Base-by-base conservation (phyloP, 2,113 vertebrate species). In the Chionodraco myersi region DNA sequence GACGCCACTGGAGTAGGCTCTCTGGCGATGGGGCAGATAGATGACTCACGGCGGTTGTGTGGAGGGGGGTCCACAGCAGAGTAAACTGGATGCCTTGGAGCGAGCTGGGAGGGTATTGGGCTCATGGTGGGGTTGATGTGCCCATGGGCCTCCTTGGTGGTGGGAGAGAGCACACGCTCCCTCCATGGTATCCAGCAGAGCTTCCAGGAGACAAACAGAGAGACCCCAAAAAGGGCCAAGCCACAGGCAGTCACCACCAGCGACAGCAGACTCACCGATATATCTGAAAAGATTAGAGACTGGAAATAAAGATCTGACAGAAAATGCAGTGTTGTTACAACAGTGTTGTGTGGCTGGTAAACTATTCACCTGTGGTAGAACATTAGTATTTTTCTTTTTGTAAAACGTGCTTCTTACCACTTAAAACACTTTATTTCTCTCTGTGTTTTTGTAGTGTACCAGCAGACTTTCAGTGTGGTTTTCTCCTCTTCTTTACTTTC, bases 111-210 rank as follows among this genome's bases (percentile, higher is more conserved):
- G 62, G 79, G 83, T 66, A 85, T 72, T 60, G 88, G 90, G 77
- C 86, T 90, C 89, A 93, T 84, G 57, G 84, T 83, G 1, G 91
- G 91, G 60, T 97, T 97, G 72, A 96, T 95, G 86, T 97, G 97
- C 90, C 96, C 94, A 2, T 92, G 90, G 54, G 82, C 64, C 84
- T 97, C 96, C 93, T 98, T 98, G 94, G 61, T 94, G 53, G 95
- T 95, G 68, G 96, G 96, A 0, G 95, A 95, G 61, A 96, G 86
- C 23, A 95, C 96, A 65, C 96, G 95, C 88, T 99, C 98, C 86
- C 98, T 95, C 98, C 98, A 99, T 52, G 98, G 98, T 92, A 99
- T 97, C 98, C 98, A 99, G 89, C 98, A 99, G 83, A 99, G 96
- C 88, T 99, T 99, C 98, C 98, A 99, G 79, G 98, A 99, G 26